Conservation (phyloP, 2,888 invertebrate species). For the Habrosyne pyritoides region DNA sequence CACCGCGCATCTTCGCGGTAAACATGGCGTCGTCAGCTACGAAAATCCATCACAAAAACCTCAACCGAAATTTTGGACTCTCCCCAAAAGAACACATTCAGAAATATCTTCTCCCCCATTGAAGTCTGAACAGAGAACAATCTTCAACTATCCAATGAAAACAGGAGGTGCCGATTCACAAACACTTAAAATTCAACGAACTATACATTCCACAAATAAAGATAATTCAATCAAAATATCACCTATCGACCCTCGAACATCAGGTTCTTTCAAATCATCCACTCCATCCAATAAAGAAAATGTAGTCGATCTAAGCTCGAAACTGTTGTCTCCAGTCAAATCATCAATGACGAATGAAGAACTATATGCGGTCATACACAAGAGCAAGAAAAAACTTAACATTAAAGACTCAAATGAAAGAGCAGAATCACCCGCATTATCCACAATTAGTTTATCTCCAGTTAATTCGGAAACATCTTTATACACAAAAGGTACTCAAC, state of each 20-base stretch:
- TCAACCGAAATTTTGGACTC: constrained; percentile 84
- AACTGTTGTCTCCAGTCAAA: constrained; percentile 86
- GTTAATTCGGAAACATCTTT: constrained; percentile 77
- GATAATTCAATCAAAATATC: constrained; percentile 84
- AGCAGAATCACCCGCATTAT: constrained; percentile 74
- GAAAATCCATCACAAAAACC: constrained; percentile 49
- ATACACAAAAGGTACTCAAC: constrained; percentile 69
- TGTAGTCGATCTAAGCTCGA: constrained; percentile 75
- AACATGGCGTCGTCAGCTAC: constrained; percentile 62
- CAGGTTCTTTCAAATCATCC: constrained; percentile 86
- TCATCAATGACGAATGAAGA: constrained; percentile 91
- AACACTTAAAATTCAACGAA: constrained; percentile 28
- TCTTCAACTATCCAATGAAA: constrained; percentile 45
- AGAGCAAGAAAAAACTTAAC: constrained; percentile 89
- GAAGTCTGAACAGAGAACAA: constrained; percentile 36
- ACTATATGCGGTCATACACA: constrained; percentile 89
- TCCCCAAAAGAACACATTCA: constrained; percentile 70
- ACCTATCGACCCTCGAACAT: constrained; percentile 86
- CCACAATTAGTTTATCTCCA: constrained; percentile 76
- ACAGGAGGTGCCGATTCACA: constrained; percentile 34
- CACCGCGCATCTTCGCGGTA: constrained; percentile 66
- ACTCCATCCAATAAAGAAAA: constrained; percentile 85
- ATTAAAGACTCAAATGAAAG: constrained; percentile 83
- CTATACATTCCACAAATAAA: constrained; percentile 29
- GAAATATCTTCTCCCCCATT: constrained; percentile 41